These are phyloP conservation scores for Diorhabda sublineata DNA, from an alignment of 1,140 invertebrate genomes.

Conservation along the genomic window DNA sequence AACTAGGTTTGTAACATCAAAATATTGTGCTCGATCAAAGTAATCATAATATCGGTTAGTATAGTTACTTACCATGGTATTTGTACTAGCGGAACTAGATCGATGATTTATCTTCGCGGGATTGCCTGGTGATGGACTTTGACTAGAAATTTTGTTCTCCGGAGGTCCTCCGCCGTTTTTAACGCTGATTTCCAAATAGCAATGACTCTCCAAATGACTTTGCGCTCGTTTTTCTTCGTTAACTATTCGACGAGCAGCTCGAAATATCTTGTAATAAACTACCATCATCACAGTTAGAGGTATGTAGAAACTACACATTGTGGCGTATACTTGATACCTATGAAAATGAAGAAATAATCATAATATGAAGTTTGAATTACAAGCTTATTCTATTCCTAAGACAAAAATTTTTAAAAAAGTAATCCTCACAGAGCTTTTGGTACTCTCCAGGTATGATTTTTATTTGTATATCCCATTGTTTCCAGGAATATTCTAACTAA, in stretches of 20 bases:
- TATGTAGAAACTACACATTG: constrained; percentile 85
- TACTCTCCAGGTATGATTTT: too few relatives aligned
- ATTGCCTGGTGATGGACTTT: constrained; percentile 47
- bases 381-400: too few relatives aligned
- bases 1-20: neutral
- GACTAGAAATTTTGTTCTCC: constrained; percentile 55
- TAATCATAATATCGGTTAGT: neutral
- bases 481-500: too few relatives aligned
- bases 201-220: constrained; percentile 73
- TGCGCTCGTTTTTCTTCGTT: constrained; percentile 81
- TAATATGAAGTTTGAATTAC: too few relatives aligned
- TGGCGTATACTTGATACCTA: constrained; percentile 86
- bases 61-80: constrained; percentile 55
- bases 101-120: constrained; percentile 49
- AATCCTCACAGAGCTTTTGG: too few relatives aligned
- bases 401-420: too few relatives aligned
- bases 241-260: constrained; percentile 77
- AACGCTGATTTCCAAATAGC: constrained; percentile 65
- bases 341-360: neutral
- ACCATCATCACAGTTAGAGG: constrained; percentile 85
- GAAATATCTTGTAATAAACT: constrained; percentile 88
- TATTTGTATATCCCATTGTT: too few relatives aligned
- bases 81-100: constrained; percentile 57
- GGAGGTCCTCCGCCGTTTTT: constrained; percentile 65
- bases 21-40: neutral